Percentiles rank a stretch among this genome's conserved stretches.
phyloP scores from a whole-genome alignment of 2,797 vertebrate species.

The Mormyrus proboscirostris region DNA sequence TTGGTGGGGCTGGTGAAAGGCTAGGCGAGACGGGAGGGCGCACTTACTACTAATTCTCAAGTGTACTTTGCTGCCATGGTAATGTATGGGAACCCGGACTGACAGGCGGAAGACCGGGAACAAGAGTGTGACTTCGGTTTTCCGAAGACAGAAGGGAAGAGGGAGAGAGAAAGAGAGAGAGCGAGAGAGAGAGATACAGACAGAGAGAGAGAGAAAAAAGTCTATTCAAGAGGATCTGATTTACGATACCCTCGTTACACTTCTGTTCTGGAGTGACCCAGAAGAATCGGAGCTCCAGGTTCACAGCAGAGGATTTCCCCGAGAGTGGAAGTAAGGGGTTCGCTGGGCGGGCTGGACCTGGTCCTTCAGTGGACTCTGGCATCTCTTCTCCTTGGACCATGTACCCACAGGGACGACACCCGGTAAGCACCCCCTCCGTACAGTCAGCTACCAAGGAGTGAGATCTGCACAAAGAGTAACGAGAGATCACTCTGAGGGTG shows the following conservation, averaged over 20 bases:
- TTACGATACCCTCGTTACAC: background rate
- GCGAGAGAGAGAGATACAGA: background rate
- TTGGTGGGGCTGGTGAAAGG: slow-evolving; percentile 45
- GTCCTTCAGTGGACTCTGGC: slow-evolving; percentile 60
- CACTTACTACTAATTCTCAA: slow-evolving; percentile 49
- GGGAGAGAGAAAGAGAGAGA: slow-evolving; percentile 40
- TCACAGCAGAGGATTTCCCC: slow-evolving; percentile 37
- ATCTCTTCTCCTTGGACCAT: slow-evolving; percentile 70
- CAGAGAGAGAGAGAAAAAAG: background rate
- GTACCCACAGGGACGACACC: slow-evolving; percentile 86
- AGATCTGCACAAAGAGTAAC: background rate
- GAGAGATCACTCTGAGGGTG: background rate
- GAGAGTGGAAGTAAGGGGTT: slow-evolving; percentile 59
- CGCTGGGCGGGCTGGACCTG: slow-evolving; percentile 56
- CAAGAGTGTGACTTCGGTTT: slow-evolving; percentile 46
- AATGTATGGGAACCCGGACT: slow-evolving; percentile 52
- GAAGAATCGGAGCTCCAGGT: slow-evolving; percentile 28
- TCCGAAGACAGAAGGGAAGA: slow-evolving; percentile 32
- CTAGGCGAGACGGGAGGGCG: slow-evolving; percentile 29
- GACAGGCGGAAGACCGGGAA: slow-evolving; percentile 36
- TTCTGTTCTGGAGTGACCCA: slow-evolving; percentile 20
- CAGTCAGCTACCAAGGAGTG: background rate
- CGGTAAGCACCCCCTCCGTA: slow-evolving; percentile 60
- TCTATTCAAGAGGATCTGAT: background rate
- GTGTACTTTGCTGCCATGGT: slow-evolving; percentile 48